Evolutionary conservation across 2,113 vertebrate species (phyloP).

Genomic region (Rousettus leschenaultii): DNA sequence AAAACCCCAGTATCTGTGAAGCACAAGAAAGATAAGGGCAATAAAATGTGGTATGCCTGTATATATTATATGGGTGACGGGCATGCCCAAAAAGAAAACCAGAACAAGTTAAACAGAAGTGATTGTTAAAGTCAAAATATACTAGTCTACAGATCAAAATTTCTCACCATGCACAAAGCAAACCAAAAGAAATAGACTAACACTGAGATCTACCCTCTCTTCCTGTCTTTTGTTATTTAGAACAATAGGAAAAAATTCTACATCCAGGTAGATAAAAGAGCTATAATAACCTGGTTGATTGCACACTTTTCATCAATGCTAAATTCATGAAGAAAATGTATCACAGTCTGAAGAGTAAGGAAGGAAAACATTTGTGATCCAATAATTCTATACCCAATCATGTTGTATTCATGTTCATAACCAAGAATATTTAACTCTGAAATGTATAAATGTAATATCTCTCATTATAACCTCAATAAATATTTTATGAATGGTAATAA

Average conservation of each 20-base stretch:
- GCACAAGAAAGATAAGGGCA: too few species aligned
- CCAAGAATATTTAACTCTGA: background rate
- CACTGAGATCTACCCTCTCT: background rate
- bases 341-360: background rate
- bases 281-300: background rate
- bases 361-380: background rate
- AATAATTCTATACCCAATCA: background rate
- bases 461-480: background rate
- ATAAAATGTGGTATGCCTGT: background rate
- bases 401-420: background rate
- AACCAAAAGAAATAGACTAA: background rate
- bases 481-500: background rate
- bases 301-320: background rate
- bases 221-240: background rate
- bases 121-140: background rate
- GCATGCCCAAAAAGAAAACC: background rate
- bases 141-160: background rate
- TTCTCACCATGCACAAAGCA: background rate
- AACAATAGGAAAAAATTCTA: background rate
- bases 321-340: conserved; percentile 1
- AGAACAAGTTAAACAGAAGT: background rate
- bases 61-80: background rate
- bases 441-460: background rate
- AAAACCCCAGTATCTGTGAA: background rate
- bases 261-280: background rate